Conservation (phyloP, 1,140 invertebrate genomes). For the Atta texana region DNA sequence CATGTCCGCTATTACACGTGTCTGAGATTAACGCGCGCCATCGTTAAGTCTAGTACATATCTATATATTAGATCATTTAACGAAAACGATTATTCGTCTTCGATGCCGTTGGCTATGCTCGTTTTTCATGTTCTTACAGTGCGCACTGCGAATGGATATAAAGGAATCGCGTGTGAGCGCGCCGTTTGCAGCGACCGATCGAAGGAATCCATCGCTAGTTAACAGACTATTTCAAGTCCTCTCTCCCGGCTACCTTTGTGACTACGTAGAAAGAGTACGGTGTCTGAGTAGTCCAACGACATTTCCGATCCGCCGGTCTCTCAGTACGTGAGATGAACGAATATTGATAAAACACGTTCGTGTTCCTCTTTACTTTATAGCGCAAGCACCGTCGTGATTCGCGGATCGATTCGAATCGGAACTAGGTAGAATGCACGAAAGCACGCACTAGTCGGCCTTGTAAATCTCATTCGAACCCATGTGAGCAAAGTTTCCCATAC, state of each 20-base stretch:
- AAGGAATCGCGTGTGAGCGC: constrained; percentile 65
- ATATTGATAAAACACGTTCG: constrained; percentile 60
- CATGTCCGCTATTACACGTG: constrained; percentile 17
- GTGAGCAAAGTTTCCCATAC: constrained; percentile 36
- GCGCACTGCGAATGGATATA: neutral
- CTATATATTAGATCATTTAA: constrained; percentile 23
- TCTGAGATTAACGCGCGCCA: constrained; percentile 29
- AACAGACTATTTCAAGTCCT: constrained; percentile 51
- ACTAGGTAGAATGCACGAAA: constrained; percentile 37
- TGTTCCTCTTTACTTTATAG: constrained; percentile 64
- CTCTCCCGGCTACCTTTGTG: neutral
- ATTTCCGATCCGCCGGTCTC: constrained; percentile 42
- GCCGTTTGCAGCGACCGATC: constrained; percentile 63
- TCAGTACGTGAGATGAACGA: constrained; percentile 46
- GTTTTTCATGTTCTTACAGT: constrained; percentile 50
- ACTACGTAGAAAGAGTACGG: neutral
- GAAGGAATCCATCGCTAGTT: constrained; percentile 14
- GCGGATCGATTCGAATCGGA: constrained; percentile 59
- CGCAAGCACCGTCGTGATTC: constrained; percentile 62
- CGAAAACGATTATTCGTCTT: constrained; percentile 49
- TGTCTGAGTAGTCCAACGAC: constrained; percentile 23
- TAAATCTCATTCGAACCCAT: constrained; percentile 16
- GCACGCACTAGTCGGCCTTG: constrained; percentile 13
- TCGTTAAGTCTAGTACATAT: constrained; percentile 29
- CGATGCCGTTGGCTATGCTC: constrained; percentile 16